phyloP scores from a whole-genome alignment of 2,113 vertebrate genomes.

The Siniperca chuatsi region DNA sequence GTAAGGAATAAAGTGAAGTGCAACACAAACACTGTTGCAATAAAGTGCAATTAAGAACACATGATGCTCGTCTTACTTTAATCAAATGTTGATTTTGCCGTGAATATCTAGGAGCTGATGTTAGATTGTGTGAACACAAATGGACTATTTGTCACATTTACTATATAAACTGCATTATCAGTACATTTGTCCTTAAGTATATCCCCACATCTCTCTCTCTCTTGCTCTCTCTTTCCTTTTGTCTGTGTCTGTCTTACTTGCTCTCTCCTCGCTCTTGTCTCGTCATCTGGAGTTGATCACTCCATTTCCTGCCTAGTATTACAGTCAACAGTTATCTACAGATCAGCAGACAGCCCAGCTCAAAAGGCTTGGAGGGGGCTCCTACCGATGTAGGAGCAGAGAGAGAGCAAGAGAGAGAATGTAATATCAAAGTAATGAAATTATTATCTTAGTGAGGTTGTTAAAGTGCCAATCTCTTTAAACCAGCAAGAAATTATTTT shows the following conservation, averaged over 20 bases:
- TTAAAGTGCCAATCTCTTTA: slow-evolving; percentile 57
- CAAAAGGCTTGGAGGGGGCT: slow-evolving; percentile 86
- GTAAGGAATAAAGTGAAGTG: slow-evolving; percentile 25
- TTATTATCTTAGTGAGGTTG: slow-evolving; percentile 74
- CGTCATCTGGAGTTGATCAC: slow-evolving; percentile 95
- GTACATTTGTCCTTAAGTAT: neutral
- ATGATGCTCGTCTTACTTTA: neutral
- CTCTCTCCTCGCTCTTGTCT: slow-evolving; percentile 43
- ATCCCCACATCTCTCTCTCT: neutral
- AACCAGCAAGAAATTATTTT: neutral
- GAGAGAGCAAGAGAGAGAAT: slow-evolving; percentile 33
- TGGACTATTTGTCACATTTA: slow-evolving; percentile 7
- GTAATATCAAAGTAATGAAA: slow-evolving; percentile 85
- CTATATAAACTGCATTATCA: neutral
- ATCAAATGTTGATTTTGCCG: slow-evolving; percentile 24
- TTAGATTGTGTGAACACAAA: neutral
- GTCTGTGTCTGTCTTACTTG: slow-evolving; percentile 14
- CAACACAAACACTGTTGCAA: slow-evolving; percentile 30
- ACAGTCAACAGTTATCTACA: slow-evolving; percentile 92
- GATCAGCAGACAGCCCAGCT: slow-evolving; percentile 90
- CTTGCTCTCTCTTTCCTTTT: neutral
- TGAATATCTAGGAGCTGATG: neutral
- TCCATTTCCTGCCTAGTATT: slow-evolving; percentile 91
- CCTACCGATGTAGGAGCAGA: slow-evolving; percentile 50
- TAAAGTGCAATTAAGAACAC: slow-evolving; percentile 23